phyloP scores from a whole-genome alignment of 2,888 invertebrate species.

The Eristalis tenax region DNA sequence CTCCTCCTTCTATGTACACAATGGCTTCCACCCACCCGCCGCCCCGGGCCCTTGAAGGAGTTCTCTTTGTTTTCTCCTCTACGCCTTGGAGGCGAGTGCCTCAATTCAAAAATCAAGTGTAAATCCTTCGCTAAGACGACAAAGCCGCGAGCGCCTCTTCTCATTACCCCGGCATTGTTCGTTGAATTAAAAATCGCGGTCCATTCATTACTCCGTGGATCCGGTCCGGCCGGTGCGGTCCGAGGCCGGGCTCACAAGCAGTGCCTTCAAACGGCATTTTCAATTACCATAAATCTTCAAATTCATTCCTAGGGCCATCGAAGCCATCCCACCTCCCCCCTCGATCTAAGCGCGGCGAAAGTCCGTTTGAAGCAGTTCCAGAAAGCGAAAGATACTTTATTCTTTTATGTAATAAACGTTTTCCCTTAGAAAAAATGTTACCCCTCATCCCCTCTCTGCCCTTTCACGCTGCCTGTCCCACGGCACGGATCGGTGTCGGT shows the following conservation, averaged over 20 bases:
- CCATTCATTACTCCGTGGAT: conserved; percentile 1
- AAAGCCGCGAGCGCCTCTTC: neutral
- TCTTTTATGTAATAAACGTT: conserved; percentile 25
- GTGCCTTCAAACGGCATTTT: conserved; percentile 18
- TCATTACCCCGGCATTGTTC: conserved; percentile 35
- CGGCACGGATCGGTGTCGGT: conserved; percentile 10
- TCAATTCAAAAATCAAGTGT: neutral
- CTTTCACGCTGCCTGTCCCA: neutral
- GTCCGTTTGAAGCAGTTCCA: neutral
- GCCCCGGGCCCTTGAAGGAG: neutral
- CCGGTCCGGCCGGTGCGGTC: no score
- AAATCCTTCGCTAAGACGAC: neutral
- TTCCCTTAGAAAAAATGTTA: neutral
- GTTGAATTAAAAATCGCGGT: conserved; percentile 17
- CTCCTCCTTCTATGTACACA: neutral
- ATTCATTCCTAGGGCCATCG: conserved; percentile 18
- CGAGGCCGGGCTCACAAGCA: neutral
- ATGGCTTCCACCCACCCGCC: neutral
- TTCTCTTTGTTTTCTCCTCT: neutral
- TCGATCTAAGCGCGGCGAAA: neutral
- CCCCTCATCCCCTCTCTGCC: neutral
- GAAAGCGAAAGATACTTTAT: neutral
- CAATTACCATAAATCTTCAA: conserved; percentile 38
- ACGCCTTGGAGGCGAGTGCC: neutral
- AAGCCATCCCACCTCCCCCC: neutral